Evolutionary conservation across 2,797 vertebrate species (phyloP), one percentile per base, ranked within the genome.

Genomic region (Podarcis lilfordi): DNA sequence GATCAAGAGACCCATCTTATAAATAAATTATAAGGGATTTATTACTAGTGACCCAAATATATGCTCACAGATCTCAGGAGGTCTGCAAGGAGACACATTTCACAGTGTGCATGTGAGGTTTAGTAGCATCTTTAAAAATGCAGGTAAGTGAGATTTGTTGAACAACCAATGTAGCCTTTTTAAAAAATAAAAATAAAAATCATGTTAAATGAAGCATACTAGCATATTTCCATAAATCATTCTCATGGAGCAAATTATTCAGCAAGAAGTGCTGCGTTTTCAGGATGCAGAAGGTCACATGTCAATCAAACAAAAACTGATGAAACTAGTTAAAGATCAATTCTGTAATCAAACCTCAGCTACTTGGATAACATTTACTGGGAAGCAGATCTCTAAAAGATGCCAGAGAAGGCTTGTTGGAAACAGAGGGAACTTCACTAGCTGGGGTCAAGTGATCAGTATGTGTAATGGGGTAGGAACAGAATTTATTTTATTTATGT

Each of bases 11-110:
- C 86, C 76, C 37, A 43, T 5, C 32, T 85, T 84, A 84, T 89
- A 79, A 77, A 89, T 94, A 93, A 85, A 91, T 83, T 91, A 64
- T 80, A 72, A 82, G 37, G 23, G 71, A 92, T 90, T 93, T 92
- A 91, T 91, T 92, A 68, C 21, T 80, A 81, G 55, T 86, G 82
- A 93, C 55, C 32, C 43, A 90, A 85, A 91, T 90, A 72, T 50
- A 84, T 21, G 35, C 19, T 84, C 74, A 86, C 45, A 92, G 87
- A 8, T 84, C 83, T 74, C 78, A 84, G 32, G 81, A 88, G 17
- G 8, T 78, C 84, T 89, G 71, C 90, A 84, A 88, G 17, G 40
- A 85, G 37, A 88, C 17, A 88, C 17, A 5, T 92, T 89, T 92
- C 25, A 0, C 1, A 86, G 19, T 25, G 0, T 59, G 27, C 50